Percentiles rank a stretch among this genome's conserved stretches.
phyloP scores from a whole-genome alignment of 2,113 vertebrate species.

The Hassar affinis region DNA sequence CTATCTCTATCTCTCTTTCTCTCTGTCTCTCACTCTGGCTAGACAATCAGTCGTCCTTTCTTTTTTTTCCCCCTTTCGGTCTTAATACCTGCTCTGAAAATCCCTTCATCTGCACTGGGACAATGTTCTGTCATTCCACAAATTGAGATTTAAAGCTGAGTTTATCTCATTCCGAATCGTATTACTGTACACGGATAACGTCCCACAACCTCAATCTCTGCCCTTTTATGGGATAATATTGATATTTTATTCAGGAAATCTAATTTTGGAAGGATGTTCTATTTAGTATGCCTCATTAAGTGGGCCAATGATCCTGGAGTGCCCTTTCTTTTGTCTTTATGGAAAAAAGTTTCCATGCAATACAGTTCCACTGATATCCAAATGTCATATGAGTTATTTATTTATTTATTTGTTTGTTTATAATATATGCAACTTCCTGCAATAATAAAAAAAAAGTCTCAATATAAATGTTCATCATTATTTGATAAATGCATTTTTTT shows the following conservation, averaged over 20 bases:
- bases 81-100: constrained; percentile 52
- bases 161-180: constrained; percentile 49
- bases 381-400: constrained; percentile 3
- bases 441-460: background rate
- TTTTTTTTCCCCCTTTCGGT: constrained; percentile 16
- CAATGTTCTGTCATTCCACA: constrained; percentile 49
- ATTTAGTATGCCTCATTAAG: constrained; percentile 46
- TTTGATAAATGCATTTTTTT: background rate
- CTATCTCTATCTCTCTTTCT: background rate
- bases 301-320: constrained; percentile 40
- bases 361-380: background rate
- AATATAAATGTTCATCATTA: too few species aligned
- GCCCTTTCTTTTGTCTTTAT: constrained; percentile 44
- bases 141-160: constrained; percentile 56
- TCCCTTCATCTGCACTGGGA: constrained; percentile 54
- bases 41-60: constrained; percentile 44
- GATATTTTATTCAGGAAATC: constrained; percentile 42
- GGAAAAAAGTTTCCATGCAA: constrained; percentile 1
- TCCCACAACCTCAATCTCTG: constrained; percentile 27
- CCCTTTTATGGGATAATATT: constrained; percentile 40
- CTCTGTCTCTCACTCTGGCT: constrained; percentile 1
- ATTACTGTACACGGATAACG: constrained; percentile 43
- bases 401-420: background rate
- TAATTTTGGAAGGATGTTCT: constrained; percentile 46
- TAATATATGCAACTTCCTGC: background rate